Conservation (phyloP, 2,888 invertebrate species). For the Ennomos quercinarius region DNA sequence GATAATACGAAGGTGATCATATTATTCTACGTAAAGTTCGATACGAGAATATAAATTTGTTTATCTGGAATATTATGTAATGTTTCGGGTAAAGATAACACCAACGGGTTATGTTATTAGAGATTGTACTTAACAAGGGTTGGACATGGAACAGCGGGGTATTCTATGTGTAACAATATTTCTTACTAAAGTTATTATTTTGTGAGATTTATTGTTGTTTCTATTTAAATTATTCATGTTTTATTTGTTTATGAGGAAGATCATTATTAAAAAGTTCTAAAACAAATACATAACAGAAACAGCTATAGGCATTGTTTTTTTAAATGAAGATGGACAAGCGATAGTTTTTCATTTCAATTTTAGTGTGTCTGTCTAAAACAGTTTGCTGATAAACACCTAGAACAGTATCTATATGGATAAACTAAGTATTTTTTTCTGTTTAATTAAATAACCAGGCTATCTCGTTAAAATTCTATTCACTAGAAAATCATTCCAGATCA, state of each 20-base stretch:
- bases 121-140: slow-evolving; percentile 44
- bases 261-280: slow-evolving; percentile 9
- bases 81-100: slow-evolving; percentile 56
- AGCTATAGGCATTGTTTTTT: no score
- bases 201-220: slow-evolving; percentile 18
- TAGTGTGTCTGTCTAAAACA: no score
- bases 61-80: slow-evolving; percentile 55
- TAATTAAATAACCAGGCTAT: background rate
- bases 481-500: slow-evolving; percentile 20
- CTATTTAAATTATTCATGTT: slow-evolving; percentile 21
- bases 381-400: no score
- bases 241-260: slow-evolving; percentile 11
- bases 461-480: slow-evolving; percentile 8
- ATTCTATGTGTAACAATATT: slow-evolving; percentile 23
- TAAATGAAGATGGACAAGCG: no score
- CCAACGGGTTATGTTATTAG: slow-evolving; percentile 45
- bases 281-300: background rate
- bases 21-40: slow-evolving; percentile 33
- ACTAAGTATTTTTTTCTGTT: no score
- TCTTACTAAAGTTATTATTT: slow-evolving; percentile 23
- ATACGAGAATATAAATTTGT: slow-evolving; percentile 52
- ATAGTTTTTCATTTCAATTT: no score
- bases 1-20: slow-evolving; percentile 37
- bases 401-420: no score
- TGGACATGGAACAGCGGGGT: slow-evolving; percentile 41